Evolutionary conservation across 2,888 invertebrate species (phyloP).

Genomic region (Cacoxenus indagator): DNA sequence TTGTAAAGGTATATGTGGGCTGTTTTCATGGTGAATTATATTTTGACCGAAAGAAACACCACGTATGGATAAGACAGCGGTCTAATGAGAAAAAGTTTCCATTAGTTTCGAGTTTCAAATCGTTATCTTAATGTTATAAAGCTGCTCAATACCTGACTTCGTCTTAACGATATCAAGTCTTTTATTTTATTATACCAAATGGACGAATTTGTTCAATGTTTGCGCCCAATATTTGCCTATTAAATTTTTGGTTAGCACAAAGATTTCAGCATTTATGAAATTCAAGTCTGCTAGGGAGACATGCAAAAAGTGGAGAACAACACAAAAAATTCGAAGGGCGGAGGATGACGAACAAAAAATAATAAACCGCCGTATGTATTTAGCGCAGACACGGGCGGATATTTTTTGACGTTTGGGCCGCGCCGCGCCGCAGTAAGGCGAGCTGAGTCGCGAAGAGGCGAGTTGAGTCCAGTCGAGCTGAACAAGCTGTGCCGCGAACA

Average conservation of each 20-base stretch:
- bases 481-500: conserved; percentile 26
- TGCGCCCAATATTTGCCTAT: background rate
- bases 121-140: too few relatives aligned
- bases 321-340: background rate
- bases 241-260: background rate
- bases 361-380: conserved; percentile 47
- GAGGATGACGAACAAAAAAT: conserved; percentile 29
- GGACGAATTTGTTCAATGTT: too few relatives aligned
- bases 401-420: conserved; percentile 60
- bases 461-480: conserved; percentile 53
- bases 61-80: too few relatives aligned
- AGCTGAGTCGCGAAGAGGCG: background rate
- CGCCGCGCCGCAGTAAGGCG: conserved; percentile 35
- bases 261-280: background rate
- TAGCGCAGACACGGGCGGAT: conserved; percentile 63
- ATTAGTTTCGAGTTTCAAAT: too few relatives aligned
- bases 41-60: too few relatives aligned
- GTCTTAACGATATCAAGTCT: too few relatives aligned
- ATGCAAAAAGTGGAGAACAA: background rate
- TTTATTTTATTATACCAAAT: too few relatives aligned
- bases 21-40: too few relatives aligned
- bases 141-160: too few relatives aligned
- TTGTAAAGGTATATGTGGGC: too few relatives aligned
- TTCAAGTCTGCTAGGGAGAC: background rate
- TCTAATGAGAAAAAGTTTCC: too few relatives aligned